phyloP scores from a whole-genome alignment of 2,888 invertebrate species.

The Cryptus armator region DNA sequence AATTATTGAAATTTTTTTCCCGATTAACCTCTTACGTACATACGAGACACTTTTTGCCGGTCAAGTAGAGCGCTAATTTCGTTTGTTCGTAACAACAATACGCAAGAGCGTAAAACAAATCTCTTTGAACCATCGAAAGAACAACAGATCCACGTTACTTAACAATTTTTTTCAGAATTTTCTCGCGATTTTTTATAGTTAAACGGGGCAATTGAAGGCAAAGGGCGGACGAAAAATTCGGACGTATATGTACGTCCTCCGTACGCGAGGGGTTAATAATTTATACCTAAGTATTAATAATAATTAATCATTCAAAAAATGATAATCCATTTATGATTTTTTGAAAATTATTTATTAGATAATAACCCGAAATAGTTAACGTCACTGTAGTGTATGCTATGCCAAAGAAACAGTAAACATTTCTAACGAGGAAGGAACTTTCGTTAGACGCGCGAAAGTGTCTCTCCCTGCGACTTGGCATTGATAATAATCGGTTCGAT shows the following conservation, averaged over 20 bases:
- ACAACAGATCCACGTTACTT: no score
- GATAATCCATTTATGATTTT: background rate
- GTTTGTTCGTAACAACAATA: no score
- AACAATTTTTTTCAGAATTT: no score
- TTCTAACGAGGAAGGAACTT: slow-evolving; percentile 6
- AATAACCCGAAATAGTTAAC: background rate
- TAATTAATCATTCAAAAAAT: background rate
- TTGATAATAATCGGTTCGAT: slow-evolving; percentile 46
- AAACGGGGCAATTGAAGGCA: no score
- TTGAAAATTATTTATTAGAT: background rate
- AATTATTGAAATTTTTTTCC: background rate
- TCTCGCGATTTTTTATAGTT: no score
- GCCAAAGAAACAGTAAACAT: background rate
- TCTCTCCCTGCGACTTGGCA: slow-evolving; percentile 21
- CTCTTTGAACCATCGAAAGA: no score
- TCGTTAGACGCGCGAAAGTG: background rate
- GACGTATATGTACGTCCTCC: no score
- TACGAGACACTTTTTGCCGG: no score
- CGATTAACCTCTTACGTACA: background rate
- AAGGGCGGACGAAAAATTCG: no score
- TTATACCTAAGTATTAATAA: background rate
- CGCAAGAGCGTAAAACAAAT: no score
- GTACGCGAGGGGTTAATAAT: no score
- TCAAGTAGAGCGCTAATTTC: no score
- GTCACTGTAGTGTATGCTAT: background rate